Evolutionary conservation across 2,113 vertebrate genomes (phyloP).

Genomic region (Triplophysa siluroides): DNA sequence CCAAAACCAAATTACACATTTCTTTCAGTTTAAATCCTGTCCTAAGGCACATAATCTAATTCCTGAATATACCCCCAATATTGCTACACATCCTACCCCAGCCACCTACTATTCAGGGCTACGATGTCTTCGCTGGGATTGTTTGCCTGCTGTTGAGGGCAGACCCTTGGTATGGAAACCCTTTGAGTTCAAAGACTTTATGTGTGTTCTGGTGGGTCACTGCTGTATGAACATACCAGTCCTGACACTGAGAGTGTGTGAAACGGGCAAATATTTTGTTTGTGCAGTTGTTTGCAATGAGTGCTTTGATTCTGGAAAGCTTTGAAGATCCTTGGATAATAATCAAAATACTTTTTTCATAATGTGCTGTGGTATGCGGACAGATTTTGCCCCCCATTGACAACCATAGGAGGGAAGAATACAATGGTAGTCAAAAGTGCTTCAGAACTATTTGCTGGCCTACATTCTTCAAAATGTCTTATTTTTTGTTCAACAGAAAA

Average conservation of each 20-base stretch:
- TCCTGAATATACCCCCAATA: neutral
- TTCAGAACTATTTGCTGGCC: too few species aligned
- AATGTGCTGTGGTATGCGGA: neutral
- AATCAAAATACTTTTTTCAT: neutral
- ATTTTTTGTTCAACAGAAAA: too few species aligned
- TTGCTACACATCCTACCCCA: neutral
- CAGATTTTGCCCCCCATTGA: too few species aligned
- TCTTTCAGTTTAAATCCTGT: too few species aligned
- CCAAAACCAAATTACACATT: neutral
- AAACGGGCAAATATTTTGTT: slow-evolving; percentile 30
- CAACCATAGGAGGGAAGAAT: too few species aligned
- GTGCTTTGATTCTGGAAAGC: neutral
- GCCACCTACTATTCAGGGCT: neutral
- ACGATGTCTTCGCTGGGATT: slow-evolving; percentile 5
- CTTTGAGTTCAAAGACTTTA: slow-evolving; percentile 44
- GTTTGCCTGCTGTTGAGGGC: slow-evolving; percentile 36
- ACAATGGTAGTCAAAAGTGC: too few species aligned
- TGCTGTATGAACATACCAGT: slow-evolving; percentile 47
- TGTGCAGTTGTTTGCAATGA: slow-evolving; percentile 37
- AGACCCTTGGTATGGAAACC: slow-evolving; percentile 34
- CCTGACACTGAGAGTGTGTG: slow-evolving; percentile 48
- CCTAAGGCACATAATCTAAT: neutral
- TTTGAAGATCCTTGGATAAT: slow-evolving; percentile 13
- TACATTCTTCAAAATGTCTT: too few species aligned
- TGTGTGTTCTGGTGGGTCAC: slow-evolving; percentile 45